Conservation (phyloP, 2,888 invertebrate genomes). For the Drosophila borborema region DNA sequence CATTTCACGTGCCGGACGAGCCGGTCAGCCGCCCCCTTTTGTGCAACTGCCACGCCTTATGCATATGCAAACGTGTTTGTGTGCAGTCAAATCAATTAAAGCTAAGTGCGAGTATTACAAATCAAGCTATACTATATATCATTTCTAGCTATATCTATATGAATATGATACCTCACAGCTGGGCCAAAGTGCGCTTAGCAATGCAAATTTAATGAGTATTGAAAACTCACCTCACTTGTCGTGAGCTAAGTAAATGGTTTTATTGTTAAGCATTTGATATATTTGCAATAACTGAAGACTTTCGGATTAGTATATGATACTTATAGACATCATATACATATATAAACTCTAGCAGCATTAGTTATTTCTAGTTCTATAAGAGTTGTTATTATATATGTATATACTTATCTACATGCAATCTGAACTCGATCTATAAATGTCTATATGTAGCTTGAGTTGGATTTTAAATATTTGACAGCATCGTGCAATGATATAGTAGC, state of each 20-base stretch:
- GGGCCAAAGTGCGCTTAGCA: background rate
- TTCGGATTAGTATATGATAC: background rate
- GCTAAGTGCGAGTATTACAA: slow-evolving; percentile 15
- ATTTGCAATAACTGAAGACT: background rate
- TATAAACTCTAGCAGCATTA: background rate
- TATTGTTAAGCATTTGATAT: background rate
- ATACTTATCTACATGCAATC: background rate
- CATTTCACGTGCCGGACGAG: slow-evolving; percentile 59
- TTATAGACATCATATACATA: background rate
- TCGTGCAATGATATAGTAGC: too few relatives aligned
- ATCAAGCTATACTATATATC: slow-evolving; percentile 6
- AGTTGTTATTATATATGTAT: too few relatives aligned
- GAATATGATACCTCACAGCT: background rate
- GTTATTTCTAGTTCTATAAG: background rate
- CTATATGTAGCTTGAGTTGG: too few relatives aligned
- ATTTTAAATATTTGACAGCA: too few relatives aligned
- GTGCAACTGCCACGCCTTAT: slow-evolving; percentile 35
- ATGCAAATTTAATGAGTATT: background rate
- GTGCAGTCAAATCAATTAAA: slow-evolving; percentile 55
- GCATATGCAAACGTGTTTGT: slow-evolving; percentile 58
- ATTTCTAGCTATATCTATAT: background rate
- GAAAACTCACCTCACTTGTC: slow-evolving; percentile 5
- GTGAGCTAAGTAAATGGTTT: background rate
- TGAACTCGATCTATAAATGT: background rate
- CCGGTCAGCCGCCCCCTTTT: slow-evolving; percentile 8